phyloP scores from a whole-genome alignment of 2,888 invertebrate species.

The Pammene aurita region DNA sequence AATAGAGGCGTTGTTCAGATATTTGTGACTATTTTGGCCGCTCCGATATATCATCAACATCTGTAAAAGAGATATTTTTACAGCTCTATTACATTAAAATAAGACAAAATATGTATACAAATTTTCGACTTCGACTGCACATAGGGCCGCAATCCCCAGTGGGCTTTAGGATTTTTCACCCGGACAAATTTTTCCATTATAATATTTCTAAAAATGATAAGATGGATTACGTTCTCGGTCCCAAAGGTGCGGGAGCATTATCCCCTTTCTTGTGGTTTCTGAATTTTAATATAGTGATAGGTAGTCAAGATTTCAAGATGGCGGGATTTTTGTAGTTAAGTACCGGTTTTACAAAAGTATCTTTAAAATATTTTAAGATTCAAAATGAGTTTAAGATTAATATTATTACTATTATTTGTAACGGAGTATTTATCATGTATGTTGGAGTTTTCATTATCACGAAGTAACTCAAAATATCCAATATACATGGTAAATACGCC shows the following conservation, averaged over 20 bases:
- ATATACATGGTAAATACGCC: no score
- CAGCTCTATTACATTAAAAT: neutral
- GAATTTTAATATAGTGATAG: constrained; percentile 45
- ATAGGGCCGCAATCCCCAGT: constrained; percentile 54
- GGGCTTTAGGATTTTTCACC: constrained; percentile 64
- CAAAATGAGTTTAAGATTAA: no score
- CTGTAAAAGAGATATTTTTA: no score
- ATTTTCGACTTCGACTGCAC: constrained; percentile 24
- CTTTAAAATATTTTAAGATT: no score
- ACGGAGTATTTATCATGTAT: no score
- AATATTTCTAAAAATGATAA: constrained; percentile 71
- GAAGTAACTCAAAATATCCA: no score
- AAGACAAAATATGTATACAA: neutral
- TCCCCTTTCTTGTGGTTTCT: constrained; percentile 63
- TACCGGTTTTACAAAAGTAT: no score
- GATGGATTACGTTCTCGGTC: constrained; percentile 79
- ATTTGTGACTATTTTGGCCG: no score
- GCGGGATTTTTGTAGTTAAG: constrained; percentile 11
- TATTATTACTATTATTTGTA: no score
- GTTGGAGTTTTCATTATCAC: no score
- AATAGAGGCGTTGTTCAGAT: no score
- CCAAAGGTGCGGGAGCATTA: constrained; percentile 65
- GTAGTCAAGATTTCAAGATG: constrained; percentile 31
- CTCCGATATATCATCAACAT: no score
- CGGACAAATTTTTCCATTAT: constrained; percentile 77